A percentile compares a stretch with the other conserved stretches of the same genome.
phyloP scores from a whole-genome alignment of 2,113 vertebrate genomes.

The Arizona elegans region DNA sequence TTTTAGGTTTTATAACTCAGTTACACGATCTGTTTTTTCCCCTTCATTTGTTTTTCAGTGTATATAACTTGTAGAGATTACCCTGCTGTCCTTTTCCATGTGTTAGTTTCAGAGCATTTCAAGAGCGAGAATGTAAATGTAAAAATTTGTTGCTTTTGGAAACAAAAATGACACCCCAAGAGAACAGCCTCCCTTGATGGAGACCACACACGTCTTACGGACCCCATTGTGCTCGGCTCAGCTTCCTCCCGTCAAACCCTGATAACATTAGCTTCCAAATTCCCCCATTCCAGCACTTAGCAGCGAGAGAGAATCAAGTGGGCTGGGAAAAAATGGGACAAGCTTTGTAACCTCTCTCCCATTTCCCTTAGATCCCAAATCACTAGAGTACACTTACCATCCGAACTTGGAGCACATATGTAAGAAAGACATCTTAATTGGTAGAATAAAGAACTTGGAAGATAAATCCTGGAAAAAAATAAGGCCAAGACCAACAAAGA shows the following conservation, averaged over 20 bases:
- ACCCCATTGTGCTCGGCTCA: background rate
- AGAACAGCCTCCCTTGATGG: background rate
- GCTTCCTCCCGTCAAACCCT: background rate
- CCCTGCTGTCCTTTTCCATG: background rate
- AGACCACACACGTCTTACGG: background rate
- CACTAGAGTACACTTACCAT: slow-evolving; percentile 83
- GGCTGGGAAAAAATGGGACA: background rate
- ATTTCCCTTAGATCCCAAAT: slow-evolving; percentile 78
- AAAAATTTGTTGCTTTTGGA: background rate
- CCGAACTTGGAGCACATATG: slow-evolving; percentile 88
- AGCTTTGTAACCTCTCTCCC: background rate
- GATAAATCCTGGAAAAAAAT: slow-evolving; percentile 92
- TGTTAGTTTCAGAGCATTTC: background rate
- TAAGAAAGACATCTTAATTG: slow-evolving; percentile 94
- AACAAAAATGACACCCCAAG: background rate
- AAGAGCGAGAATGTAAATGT: background rate
- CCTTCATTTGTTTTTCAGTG: background rate
- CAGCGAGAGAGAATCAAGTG: background rate
- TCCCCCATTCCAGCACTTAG: background rate
- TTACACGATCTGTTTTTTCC: background rate
- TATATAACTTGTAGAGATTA: background rate
- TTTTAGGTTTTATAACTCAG: background rate
- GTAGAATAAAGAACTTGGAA: slow-evolving; percentile 81
- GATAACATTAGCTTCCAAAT: background rate
- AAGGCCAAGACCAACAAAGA: slow-evolving; percentile 92